Conservation (phyloP, 2,888 invertebrate genomes). For the Lasioglossum figueresi region DNA sequence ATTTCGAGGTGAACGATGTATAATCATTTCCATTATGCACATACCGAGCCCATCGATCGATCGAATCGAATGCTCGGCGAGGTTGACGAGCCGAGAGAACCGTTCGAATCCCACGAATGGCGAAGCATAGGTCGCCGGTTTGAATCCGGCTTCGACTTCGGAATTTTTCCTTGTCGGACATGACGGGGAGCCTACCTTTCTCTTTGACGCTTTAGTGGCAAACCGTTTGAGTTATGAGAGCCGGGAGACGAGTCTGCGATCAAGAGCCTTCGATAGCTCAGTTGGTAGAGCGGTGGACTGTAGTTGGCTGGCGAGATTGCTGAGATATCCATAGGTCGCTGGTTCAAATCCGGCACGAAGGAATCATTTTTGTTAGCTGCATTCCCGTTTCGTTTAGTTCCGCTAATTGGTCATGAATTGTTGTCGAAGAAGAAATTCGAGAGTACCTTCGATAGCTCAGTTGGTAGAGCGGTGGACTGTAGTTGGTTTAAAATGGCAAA, state of each 20-base stretch:
- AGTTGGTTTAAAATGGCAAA: no score
- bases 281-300: slow-evolving; percentile 83
- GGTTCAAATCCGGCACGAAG: slow-evolving; percentile 82
- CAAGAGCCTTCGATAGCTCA: slow-evolving; percentile 72
- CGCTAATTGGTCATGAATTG: background rate
- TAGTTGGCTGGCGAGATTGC: slow-evolving; percentile 72
- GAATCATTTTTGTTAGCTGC: slow-evolving; percentile 51
- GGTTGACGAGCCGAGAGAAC: slow-evolving; percentile 74
- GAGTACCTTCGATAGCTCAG: slow-evolving; percentile 72
- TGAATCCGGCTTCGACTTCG: slow-evolving; percentile 78
- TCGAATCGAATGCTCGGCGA: background rate
- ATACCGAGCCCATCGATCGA: background rate
- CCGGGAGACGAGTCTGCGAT: background rate
- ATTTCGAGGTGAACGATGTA: background rate
- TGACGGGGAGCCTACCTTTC: slow-evolving; percentile 37
- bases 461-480: slow-evolving; percentile 83
- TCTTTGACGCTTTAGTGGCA: slow-evolving; percentile 51
- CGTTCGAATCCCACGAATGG: slow-evolving; percentile 31
- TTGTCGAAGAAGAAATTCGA: background rate
- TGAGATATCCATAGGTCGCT: slow-evolving; percentile 80
- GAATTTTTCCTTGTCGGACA: slow-evolving; percentile 40
- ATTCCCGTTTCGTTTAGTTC: background rate
- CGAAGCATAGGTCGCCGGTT: slow-evolving; percentile 79
- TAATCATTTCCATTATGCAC: background rate
- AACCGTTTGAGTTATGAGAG: slow-evolving; percentile 18